Evolutionary conservation across 2,888 invertebrate species (phyloP).

Genomic region (Augiades crinisus): DNA sequence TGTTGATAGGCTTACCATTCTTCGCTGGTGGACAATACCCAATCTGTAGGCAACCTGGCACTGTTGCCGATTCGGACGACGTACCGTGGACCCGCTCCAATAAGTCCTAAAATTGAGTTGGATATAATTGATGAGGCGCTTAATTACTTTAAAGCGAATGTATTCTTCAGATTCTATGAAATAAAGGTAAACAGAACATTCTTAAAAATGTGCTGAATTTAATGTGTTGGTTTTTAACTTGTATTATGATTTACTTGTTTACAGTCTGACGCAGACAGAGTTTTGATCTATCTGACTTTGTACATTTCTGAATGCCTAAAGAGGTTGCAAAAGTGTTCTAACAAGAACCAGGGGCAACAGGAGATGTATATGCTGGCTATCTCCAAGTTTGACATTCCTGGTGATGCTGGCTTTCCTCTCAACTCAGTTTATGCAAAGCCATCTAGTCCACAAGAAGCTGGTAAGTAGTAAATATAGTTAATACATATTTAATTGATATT

Average conservation of each 20-base stretch:
- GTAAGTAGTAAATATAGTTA: constrained; percentile 59
- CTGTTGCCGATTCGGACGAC: constrained; percentile 94
- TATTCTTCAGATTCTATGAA: constrained; percentile 99
- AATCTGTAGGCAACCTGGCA: constrained; percentile 95
- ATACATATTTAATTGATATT: too few relatives aligned
- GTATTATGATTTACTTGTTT: neutral
- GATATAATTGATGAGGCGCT: constrained; percentile 99
- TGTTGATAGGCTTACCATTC: constrained; percentile 84
- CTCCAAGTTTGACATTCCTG: constrained; percentile 97
- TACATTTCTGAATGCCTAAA: constrained; percentile 99
- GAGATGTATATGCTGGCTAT: constrained; percentile 98
- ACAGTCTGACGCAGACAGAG: constrained; percentile 97
- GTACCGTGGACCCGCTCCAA: constrained; percentile 95
- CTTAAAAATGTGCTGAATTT: neutral
- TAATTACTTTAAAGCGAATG: constrained; percentile 98
- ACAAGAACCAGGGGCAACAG: constrained; percentile 93
- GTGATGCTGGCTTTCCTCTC: constrained; percentile 96
- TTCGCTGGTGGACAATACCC: constrained; percentile 87
- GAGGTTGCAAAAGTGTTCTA: constrained; percentile 94
- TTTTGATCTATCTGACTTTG: constrained; percentile 97
- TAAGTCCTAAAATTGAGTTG: constrained; percentile 82
- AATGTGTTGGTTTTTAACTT: neutral
- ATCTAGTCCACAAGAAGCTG: constrained; percentile 87
- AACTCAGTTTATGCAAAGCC: constrained; percentile 98
- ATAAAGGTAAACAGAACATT: too few relatives aligned